Conservation (phyloP, 2,888 invertebrate genomes). For the Tipula unca region DNA sequence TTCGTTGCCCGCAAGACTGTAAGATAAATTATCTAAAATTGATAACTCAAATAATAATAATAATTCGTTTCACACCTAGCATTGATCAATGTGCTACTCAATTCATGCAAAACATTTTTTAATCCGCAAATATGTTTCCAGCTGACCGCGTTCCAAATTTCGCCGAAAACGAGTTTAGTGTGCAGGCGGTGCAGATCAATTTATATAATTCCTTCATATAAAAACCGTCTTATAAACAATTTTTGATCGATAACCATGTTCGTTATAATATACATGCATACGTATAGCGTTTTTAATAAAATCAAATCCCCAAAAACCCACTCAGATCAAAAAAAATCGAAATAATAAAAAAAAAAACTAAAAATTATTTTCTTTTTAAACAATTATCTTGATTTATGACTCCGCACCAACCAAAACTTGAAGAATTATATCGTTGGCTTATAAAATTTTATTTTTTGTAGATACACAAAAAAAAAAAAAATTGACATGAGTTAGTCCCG, state of each 20-base stretch:
- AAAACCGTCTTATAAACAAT: background rate
- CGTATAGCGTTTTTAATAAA: background rate
- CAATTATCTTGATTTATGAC: constrained; percentile 14
- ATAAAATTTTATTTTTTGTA: background rate
- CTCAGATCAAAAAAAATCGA: background rate
- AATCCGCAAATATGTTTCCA: background rate
- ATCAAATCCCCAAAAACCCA: background rate
- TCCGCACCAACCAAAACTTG: background rate
- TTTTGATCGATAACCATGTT: background rate
- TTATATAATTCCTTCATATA: background rate
- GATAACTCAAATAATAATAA: too few relatives aligned
- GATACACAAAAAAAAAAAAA: background rate
- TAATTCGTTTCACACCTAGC: too few relatives aligned
- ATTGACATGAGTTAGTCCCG: background rate
- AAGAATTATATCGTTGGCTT: background rate
- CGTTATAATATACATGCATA: background rate
- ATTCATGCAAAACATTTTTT: background rate
- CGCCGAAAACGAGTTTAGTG: background rate
- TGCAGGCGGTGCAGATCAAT: too few relatives aligned
- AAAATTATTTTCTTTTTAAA: background rate
- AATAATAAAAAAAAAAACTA: background rate
- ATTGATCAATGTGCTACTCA: too few relatives aligned
- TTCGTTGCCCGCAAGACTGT: too few relatives aligned
- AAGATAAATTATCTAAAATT: too few relatives aligned
- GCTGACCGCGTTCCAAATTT: background rate